Conservation (phyloP, 2,888 invertebrate genomes). For the Lysandra bellargus region DNA sequence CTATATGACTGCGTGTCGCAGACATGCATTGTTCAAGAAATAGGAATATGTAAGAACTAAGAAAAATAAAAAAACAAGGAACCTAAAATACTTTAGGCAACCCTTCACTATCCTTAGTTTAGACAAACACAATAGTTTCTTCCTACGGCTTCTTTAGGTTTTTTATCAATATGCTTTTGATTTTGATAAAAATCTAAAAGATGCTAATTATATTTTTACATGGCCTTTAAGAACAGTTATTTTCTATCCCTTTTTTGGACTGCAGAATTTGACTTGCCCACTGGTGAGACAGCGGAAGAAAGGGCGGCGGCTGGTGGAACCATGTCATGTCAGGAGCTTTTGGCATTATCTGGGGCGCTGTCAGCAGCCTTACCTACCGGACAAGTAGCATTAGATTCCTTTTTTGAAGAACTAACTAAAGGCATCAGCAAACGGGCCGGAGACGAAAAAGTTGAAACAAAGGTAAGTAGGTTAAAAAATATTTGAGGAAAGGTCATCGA, state of each 20-base stretch:
- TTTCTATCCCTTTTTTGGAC: background rate
- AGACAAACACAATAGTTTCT: conserved; percentile 26
- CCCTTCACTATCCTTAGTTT: conserved; percentile 28
- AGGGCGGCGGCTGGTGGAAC: conserved; percentile 77
- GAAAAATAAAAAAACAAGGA: background rate
- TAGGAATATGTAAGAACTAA: background rate
- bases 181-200: conserved; percentile 20
- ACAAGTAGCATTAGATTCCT: conserved; percentile 90
- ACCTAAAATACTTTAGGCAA: background rate
- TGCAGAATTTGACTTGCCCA: conserved; percentile 76
- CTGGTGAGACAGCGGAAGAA: conserved; percentile 70
- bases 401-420: conserved; percentile 89
- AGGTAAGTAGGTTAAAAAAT: conserved; percentile 49
- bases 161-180: conserved; percentile 15
- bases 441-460: conserved; percentile 67
- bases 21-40: background rate
- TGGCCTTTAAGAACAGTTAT: conserved; percentile 34
- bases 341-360: conserved; percentile 95
- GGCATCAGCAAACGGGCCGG: conserved; percentile 81
- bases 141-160: conserved; percentile 11
- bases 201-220: conserved; percentile 49
- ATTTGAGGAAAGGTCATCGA: background rate
- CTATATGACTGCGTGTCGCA: background rate
- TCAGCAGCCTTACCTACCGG: conserved; percentile 95
- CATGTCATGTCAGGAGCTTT: conserved; percentile 93